Evolutionary conservation across 2,113 vertebrate genomes (phyloP).

Genomic region (Mellivora capensis): DNA sequence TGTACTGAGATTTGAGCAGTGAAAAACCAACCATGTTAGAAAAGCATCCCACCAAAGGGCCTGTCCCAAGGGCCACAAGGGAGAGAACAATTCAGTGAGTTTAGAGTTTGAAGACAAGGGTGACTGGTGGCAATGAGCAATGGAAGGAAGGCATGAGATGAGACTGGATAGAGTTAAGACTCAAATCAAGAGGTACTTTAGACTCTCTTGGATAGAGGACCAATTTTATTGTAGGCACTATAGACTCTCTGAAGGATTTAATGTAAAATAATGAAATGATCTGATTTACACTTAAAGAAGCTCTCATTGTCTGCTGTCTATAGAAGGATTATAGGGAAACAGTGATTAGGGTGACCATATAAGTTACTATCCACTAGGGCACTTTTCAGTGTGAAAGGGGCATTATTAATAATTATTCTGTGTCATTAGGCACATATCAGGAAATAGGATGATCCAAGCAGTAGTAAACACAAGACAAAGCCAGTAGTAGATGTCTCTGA

Average conservation of each 20-base stretch:
- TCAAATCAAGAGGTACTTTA: background rate
- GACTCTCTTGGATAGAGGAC: background rate
- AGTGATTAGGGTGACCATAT: background rate
- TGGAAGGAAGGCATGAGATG: too few relatives aligned
- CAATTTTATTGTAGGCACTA: background rate
- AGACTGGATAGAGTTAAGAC: background rate
- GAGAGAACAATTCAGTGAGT: background rate
- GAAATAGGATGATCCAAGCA: background rate
- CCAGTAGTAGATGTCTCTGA: background rate
- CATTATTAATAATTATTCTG: background rate
- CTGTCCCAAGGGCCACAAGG: background rate
- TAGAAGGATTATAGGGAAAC: background rate
- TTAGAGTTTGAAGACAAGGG: background rate
- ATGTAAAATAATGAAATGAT: background rate
- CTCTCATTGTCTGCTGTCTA: background rate
- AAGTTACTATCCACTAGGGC: background rate
- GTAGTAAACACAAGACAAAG: background rate
- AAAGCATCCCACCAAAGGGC: background rate
- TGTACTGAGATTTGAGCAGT: background rate
- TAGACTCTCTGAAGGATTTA: background rate
- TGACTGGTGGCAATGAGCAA: background rate
- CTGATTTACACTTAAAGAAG: background rate
- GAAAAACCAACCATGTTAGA: background rate
- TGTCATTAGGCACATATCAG: background rate
- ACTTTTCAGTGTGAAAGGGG: background rate